phyloP scores from a whole-genome alignment of 2,113 vertebrate genomes.

The Notarius quadriscutis region DNA sequence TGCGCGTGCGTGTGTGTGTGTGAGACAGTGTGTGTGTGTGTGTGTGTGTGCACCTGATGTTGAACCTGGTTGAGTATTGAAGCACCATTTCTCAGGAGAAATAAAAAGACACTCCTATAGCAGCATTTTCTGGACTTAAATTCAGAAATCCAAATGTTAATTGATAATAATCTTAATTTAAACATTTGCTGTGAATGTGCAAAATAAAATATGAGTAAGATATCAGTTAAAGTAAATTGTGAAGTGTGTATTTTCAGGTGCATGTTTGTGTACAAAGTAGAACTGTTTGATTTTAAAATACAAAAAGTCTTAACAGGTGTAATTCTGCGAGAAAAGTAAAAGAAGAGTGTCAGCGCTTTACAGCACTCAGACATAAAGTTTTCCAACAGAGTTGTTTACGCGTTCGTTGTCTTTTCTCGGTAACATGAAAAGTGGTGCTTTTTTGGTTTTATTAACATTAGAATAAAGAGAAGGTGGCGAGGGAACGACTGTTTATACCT shows the following conservation, averaged over 20 bases:
- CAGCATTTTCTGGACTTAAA: neutral
- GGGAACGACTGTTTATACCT: neutral
- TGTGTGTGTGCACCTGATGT: neutral
- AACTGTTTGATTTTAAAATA: too few relatives aligned
- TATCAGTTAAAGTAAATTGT: neutral
- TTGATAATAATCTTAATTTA: neutral
- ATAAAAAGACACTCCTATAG: neutral
- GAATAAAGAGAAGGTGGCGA: neutral
- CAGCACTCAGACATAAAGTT: too few relatives aligned
- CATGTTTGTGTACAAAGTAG: too few relatives aligned
- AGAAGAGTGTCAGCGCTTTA: too few relatives aligned
- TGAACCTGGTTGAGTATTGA: neutral
- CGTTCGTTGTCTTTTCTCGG: too few relatives aligned
- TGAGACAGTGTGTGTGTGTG: neutral
- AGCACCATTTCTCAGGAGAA: neutral
- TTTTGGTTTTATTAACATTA: neutral
- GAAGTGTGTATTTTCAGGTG: neutral
- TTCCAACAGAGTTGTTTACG: too few relatives aligned
- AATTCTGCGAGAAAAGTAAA: too few relatives aligned
- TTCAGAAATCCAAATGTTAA: neutral
- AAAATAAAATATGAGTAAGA: too few relatives aligned
- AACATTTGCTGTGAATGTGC: neutral
- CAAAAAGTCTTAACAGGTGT: too few relatives aligned
- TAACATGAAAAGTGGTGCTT: too few relatives aligned
- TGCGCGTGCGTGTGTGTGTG: neutral